Evolutionary conservation across 1,140 invertebrate species (phyloP).

Genomic region (Brachionus koreanus): DNA sequence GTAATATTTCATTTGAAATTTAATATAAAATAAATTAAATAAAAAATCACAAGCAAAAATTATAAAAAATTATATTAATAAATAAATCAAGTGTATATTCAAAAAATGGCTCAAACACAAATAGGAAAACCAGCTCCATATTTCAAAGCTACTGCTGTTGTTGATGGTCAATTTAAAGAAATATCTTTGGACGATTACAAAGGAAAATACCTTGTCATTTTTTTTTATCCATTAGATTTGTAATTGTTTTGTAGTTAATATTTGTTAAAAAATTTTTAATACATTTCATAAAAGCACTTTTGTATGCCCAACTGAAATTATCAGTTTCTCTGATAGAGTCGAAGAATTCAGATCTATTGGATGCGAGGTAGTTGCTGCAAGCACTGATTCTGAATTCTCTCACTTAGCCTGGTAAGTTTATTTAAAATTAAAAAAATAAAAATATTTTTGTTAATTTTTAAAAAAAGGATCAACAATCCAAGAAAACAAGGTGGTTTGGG

Average conservation of each 20-base stretch:
- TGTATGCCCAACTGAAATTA: constrained; percentile 92
- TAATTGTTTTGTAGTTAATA: constrained; percentile 59
- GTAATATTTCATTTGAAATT: background rate
- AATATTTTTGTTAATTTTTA: background rate
- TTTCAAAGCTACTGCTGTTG: constrained; percentile 80
- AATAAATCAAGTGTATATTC: background rate
- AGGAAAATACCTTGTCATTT: constrained; percentile 91
- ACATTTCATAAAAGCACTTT: constrained; percentile 60
- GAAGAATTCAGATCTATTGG: constrained; percentile 78
- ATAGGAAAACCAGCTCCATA: constrained; percentile 80
- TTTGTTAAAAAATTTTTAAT: background rate
- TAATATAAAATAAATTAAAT: too few relatives aligned
- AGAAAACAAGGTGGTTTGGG: constrained; percentile 93
- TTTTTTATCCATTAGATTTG: constrained; percentile 97
- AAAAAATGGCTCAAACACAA: constrained; percentile 11
- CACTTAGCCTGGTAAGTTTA: constrained; percentile 75
- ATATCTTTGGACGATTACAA: constrained; percentile 78
- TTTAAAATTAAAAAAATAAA: background rate
- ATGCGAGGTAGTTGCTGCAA: constrained; percentile 77
- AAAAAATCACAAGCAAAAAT: background rate
- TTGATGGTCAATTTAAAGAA: constrained; percentile 87
- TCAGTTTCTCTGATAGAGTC: constrained; percentile 80
- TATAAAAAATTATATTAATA: background rate
- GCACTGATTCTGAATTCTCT: constrained; percentile 83
- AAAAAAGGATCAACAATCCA: constrained; percentile 75